Conservation (phyloP, 2,888 invertebrate species). For the Adineta ricciae region DNA sequence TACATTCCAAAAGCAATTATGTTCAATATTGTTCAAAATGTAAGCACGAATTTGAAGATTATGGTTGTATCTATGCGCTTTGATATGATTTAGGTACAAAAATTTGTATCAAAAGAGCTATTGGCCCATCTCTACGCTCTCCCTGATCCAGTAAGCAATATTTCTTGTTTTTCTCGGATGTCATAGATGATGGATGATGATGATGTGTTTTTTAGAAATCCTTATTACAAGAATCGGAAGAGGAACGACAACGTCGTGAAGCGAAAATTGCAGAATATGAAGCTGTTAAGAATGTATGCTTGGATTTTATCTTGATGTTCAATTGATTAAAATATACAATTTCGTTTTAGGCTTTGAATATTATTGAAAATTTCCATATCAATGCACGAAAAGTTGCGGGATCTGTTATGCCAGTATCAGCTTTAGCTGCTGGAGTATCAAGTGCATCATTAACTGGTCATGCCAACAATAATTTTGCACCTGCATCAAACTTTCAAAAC, state of each 20-base stretch:
- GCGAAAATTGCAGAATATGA: not conserved
- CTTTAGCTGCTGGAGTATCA: not conserved
- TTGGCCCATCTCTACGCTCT: not conserved
- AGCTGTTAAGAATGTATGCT: not conserved
- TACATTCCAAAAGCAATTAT: slow-evolving; percentile 96
- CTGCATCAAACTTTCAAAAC: not conserved
- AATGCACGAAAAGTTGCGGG: not conserved
- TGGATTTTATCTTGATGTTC: too few species aligned
- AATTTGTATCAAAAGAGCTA: not conserved
- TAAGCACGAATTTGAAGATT: too few species aligned
- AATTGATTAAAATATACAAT: not conserved
- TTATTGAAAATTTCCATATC: not conserved
- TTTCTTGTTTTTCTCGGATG: too few species aligned
- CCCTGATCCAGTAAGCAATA: not conserved
- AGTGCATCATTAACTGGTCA: not conserved
- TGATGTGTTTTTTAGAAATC: not conserved
- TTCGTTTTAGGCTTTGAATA: not conserved
- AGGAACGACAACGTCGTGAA: not conserved
- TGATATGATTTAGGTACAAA: not conserved
- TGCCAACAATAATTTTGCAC: not conserved
- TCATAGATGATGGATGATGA: not conserved
- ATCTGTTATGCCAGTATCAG: not conserved
- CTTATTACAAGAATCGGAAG: not conserved
- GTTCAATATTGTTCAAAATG: slow-evolving; percentile 89
- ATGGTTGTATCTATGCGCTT: too few species aligned